Evolutionary conservation across 2,888 invertebrate species (phyloP).

Genomic region (Oeneis ivallda): DNA sequence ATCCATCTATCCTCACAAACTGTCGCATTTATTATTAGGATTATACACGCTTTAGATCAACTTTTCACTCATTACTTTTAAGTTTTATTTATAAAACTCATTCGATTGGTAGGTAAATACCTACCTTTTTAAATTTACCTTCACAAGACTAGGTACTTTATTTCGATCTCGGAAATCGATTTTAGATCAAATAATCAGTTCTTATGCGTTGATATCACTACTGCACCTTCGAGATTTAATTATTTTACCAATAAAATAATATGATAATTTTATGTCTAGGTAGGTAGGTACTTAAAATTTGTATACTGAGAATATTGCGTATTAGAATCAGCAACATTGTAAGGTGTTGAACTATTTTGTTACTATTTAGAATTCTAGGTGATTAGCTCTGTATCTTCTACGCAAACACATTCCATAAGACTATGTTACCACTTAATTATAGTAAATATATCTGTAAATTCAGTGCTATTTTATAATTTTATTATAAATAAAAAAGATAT

Average conservation of each 20-base stretch:
- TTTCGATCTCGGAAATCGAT: not conserved
- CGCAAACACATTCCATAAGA: slow-evolving; percentile 1
- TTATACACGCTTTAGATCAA: no score
- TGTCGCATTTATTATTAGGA: no score
- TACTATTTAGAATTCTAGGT: slow-evolving; percentile 17
- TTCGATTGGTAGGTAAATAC: no score
- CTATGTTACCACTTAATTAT: not conserved
- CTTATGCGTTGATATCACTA: slow-evolving; percentile 9
- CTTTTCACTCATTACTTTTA: no score
- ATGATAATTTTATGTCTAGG: slow-evolving; percentile 29
- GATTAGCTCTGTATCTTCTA: slow-evolving; percentile 38
- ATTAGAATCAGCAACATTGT: slow-evolving; percentile 29
- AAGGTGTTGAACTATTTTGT: slow-evolving; percentile 4
- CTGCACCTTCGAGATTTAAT: slow-evolving; percentile 24
- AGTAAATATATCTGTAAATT: not conserved
- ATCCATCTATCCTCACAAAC: no score
- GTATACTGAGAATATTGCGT: slow-evolving; percentile 5
- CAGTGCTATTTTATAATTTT: no score
- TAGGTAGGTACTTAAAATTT: slow-evolving; percentile 18
- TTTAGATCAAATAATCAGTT: slow-evolving; percentile 12
- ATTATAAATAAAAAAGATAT: no score
- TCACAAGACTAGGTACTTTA: not conserved
- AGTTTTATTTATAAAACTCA: no score
- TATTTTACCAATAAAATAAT: slow-evolving; percentile 25
- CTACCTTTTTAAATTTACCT: not conserved